Evolutionary conservation across 2,888 invertebrate species (phyloP), one percentile per base, ranked within the genome.

Genomic region (Piscicola geometra): DNA sequence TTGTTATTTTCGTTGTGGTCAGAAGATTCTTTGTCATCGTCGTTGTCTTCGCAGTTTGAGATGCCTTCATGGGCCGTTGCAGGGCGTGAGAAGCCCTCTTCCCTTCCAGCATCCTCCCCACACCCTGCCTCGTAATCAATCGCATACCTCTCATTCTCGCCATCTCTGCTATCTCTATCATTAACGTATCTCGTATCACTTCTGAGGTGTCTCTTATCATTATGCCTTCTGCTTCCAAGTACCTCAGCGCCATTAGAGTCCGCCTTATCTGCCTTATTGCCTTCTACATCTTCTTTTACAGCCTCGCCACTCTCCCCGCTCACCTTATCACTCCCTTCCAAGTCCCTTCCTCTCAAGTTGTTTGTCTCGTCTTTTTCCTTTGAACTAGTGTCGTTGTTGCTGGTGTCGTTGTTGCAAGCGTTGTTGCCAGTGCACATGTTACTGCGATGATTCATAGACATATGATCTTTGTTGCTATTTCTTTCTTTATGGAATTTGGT

Each of bases 211-310:
- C 3, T 15, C 9, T 25, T 32, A 67, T 35, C 64, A 64, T n/a
- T 28, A 64, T 64, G 12, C 30, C 32, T 32, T 32, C 28, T 67
- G 67, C 28, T 67, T 32, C 28, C 33, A 67, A 67, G 33, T 33
- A 67, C 67, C 15, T 67, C 32, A 32, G 5, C 35, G 28, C 32
- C 32, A 67, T 67, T 67, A 35, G 18, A 5, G 67, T 67, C 67
- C n/a, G 25, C 3, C 60, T 56, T 56, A 56, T 56, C 60, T 25
- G 60, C 25, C n/a, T 56, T 56, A 56, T 56, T 56, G 25, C 60
- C 60, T 56, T 56, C 25, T 56, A 56, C 25, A 56, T 56, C 60
- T 18, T 32, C 9, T 15, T 67, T 67, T 12, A 35, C 18, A 35
- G 18, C 32, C 15, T n/a, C 32, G n/a, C 35, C 28, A 35, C 21